Percentiles rank a stretch among this genome's conserved stretches.
phyloP scores from a whole-genome alignment of 2,797 vertebrate species.

The Pseudotriccus pelzelni region DNA sequence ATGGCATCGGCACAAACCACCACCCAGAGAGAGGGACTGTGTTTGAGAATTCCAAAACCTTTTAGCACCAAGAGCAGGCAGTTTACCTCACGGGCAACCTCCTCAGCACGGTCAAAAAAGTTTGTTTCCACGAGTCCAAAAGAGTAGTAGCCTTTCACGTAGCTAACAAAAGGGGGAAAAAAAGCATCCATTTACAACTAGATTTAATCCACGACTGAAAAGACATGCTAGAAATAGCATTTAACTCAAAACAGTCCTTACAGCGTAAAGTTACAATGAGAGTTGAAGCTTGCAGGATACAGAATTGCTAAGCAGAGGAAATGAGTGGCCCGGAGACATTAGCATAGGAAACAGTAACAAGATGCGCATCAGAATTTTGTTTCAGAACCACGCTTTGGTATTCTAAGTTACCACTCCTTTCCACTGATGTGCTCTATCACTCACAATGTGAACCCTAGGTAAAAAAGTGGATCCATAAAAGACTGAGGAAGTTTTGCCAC shows the following conservation, averaged over 20 bases:
- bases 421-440: neutral
- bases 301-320: neutral
- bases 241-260: neutral
- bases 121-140: slow-evolving; percentile 93
- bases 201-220: neutral
- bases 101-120: slow-evolving; percentile 87
- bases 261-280: neutral
- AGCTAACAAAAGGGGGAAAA: slow-evolving; percentile 73
- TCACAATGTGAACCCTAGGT: neutral
- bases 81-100: slow-evolving; percentile 89
- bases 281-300: neutral
- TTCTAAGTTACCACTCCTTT: neutral
- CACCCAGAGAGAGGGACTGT: neutral
- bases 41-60: neutral
- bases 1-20: neutral
- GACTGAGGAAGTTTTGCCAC: neutral
- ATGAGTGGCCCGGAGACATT: neutral
- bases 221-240: neutral
- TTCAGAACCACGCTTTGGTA: neutral
- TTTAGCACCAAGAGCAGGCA: neutral
- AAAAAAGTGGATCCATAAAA: neutral
- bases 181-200: neutral
- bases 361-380: neutral
- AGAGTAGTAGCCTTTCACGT: slow-evolving; percentile 91
- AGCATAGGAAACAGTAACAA: neutral